Evolutionary conservation across 2,888 invertebrate species (phyloP).

Genomic region (Unio delphinus): DNA sequence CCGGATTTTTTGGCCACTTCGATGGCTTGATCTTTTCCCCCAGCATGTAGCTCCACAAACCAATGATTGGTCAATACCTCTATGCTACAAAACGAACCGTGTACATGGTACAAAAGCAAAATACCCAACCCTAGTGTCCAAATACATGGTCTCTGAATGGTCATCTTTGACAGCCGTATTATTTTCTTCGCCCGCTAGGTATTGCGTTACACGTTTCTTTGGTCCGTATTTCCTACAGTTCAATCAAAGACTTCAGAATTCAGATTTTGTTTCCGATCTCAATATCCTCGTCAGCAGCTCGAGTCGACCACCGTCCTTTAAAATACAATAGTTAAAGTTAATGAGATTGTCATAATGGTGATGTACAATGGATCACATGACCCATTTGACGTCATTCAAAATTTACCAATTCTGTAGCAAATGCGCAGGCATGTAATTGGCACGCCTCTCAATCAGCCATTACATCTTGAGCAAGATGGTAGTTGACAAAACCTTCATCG

Average conservation of each 20-base stretch:
- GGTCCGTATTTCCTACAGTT: too few relatives aligned
- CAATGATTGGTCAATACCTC: constrained; percentile 96
- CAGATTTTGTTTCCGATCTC: background rate
- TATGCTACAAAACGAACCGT: constrained; percentile 25
- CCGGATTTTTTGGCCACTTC: constrained; percentile 89
- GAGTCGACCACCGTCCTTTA: too few relatives aligned
- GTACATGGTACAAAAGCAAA: constrained; percentile 4
- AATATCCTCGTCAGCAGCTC: background rate
- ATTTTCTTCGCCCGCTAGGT: background rate
- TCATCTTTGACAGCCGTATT: constrained; percentile 14
- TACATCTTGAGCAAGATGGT: background rate
- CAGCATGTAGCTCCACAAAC: constrained; percentile 86
- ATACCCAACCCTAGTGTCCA: constrained; percentile 12
- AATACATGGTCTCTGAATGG: constrained; percentile 21
- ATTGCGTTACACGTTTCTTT: too few relatives aligned
- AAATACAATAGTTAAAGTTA: too few relatives aligned
- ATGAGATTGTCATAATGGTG: too few relatives aligned
- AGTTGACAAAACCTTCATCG: too few relatives aligned
- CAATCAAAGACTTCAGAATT: background rate
- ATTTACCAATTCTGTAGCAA: too few relatives aligned
- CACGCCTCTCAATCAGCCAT: background rate
- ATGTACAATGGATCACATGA: too few relatives aligned
- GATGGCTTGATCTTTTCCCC: constrained; percentile 84
- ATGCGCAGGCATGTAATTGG: too few relatives aligned
- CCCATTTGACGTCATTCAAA: too few relatives aligned